Conservation (phyloP, 2,888 invertebrate species). For the Argyresthia albistria region DNA sequence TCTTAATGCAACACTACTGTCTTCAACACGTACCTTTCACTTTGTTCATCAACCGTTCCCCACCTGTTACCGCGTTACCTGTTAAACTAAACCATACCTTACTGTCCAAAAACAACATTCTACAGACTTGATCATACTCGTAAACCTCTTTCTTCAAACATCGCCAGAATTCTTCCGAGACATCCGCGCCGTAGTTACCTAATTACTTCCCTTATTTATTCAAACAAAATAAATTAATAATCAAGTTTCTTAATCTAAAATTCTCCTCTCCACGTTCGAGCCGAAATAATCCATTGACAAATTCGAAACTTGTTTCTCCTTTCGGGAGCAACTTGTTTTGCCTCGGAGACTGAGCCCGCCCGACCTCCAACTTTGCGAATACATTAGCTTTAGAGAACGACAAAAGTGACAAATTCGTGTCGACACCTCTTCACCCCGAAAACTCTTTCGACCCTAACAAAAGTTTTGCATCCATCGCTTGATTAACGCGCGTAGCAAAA, state of each 20-base stretch:
- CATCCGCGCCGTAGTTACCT: too few species aligned
- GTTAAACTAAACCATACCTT: too few species aligned
- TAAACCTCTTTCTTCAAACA: too few species aligned
- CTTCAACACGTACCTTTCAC: too few species aligned
- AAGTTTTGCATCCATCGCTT: conserved; percentile 16
- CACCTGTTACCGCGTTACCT: too few species aligned
- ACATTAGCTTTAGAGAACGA: conserved; percentile 52
- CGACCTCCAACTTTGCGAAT: conserved; percentile 42
- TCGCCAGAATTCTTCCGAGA: too few species aligned
- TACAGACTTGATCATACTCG: too few species aligned
- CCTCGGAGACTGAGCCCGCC: conserved; percentile 37
- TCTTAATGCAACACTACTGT: too few species aligned
- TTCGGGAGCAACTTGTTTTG: conserved; percentile 38
- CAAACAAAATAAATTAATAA: not conserved
- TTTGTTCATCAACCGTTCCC: too few species aligned
- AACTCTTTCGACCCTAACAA: conserved; percentile 8
- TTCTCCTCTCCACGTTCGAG: conserved; percentile 8
- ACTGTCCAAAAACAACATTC: too few species aligned
- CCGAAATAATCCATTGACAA: conserved; percentile 39
- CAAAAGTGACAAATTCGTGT: conserved; percentile 53
- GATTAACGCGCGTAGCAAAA: not conserved
- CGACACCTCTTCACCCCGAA: conserved; percentile 23
- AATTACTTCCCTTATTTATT: too few species aligned
- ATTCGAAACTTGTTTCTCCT: conserved; percentile 50
- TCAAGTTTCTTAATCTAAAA: not conserved